Base-by-base conservation (phyloP, 2,113 vertebrate genomes). In the Junco hyemalis region DNA sequence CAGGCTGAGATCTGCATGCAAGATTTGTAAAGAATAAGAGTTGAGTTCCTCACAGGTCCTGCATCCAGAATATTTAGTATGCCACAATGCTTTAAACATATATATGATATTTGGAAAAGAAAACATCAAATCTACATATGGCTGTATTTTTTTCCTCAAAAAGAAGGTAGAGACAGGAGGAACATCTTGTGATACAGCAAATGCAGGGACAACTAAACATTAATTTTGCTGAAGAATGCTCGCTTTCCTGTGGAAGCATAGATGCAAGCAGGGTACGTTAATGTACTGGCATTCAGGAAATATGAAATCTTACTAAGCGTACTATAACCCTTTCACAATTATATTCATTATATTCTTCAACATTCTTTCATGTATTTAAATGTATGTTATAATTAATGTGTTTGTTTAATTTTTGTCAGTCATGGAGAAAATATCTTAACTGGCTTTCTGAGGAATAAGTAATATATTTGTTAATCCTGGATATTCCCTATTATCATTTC, bases 161-260 rank as follows among this genome's bases (percentile, higher is more conserved):
- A 66, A 36, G 1, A 74, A 8, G 6, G 17, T 8, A 2, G 8
- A 53, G 21, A 9, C 0, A 0, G 3, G 59, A n/a, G 57, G 28
- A 66, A 22, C 6, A 28, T 38, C 78, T 50, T 57, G 10, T 69
- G 42, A 48, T 54, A 2, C 29, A 22, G 44, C 11, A 87, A 71
- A 51, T 25, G 3, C 8, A 76, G 0, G 0, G 54, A 24, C 14
- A 82, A 22, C 12, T 71, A 26, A 72, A 56, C 3, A 64, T 2
- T 44, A 8, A 31, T 57, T 86, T 72, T 72, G 24, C n/a, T 90
- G 66, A 14, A 44, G 23, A 72, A 18, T 5, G 8, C 1, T 26
- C 10, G 5, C 2, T 44, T 77, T 68, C 5, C 22, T 68, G 4
- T 60, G 21, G 33, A 82, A 56, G 14, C 13, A 20, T 2, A 65